Evolutionary conservation across 2,888 invertebrate genomes (phyloP), one percentile per base, ranked within the genome.

Genomic region (Anaspis maculata): DNA sequence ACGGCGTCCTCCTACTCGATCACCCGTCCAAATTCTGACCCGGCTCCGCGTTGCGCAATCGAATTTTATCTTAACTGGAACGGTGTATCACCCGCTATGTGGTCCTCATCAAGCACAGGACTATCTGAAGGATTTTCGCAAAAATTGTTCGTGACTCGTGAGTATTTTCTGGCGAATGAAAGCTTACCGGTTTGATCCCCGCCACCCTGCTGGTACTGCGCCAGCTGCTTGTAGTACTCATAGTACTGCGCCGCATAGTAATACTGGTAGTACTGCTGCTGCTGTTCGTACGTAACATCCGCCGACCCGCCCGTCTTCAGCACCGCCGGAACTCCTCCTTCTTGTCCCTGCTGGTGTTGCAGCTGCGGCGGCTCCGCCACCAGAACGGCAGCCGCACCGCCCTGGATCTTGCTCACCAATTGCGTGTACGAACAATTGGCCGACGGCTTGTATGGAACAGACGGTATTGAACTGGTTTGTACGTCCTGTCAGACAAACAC

Each of bases 401-500:
- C 86, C 39, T 85, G 82, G 53, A 92, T 87, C 63, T 86, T 83
- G 52, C 82, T 86, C 25, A 91, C 85, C 45, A 92, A 69, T 72
- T 88, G 81, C 5, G 86, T 85, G 64, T 91, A 92, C 38, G 88
- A 79, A 64, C 89, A 89, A 70, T 88, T 83, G 0, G 83, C 82
- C 2, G 85, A 84, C 7, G 87, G 87, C 56, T 83, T 83, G 68
- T 86, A 88, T 37, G 77, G 76, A 54, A 79, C 72, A 41, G 65
- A 73, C 61, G 61, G 80, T 41, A 54, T 43, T 30, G 39, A n/a
- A n/a, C n/a, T n/a, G n/a, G n/a, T 39, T 25, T 34, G 31, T 29
- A 34, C 39, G 25, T 39, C 39, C 37, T 37, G 37, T 37, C 22
- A 32, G 35, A 36, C 31, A 37, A 37, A 28, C 32, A 37, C n/a